Conservation (phyloP, 2,113 vertebrate genomes). For the Austrofundulus limnaeus region DNA sequence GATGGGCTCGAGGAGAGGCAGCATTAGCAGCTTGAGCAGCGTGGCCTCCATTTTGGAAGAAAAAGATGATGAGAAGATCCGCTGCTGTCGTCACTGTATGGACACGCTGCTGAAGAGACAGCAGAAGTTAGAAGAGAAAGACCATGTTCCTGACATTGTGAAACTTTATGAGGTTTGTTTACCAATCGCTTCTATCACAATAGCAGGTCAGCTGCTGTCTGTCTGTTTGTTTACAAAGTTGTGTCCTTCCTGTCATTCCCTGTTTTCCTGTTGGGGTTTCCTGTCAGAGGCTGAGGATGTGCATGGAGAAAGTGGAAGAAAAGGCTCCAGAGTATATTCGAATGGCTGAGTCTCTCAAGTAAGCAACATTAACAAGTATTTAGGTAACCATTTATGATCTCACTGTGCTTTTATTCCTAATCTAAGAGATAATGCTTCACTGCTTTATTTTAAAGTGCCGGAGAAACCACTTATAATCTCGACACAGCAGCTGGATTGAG, state of each 20-base stretch:
- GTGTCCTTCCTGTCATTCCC: conserved; percentile 33
- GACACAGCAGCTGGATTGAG: conserved; percentile 87
- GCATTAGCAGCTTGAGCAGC: conserved; percentile 91
- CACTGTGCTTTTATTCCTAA: background rate
- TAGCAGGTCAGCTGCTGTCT: background rate
- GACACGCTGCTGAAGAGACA: conserved; percentile 89
- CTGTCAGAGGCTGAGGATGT: conserved; percentile 89
- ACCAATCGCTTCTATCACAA: background rate
- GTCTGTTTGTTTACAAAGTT: conserved; percentile 22
- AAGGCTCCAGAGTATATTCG: conserved; percentile 92
- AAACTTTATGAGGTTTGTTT: conserved; percentile 90
- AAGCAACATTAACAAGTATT: conserved; percentile 52
- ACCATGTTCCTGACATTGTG: conserved; percentile 85
- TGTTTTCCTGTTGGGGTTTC: conserved; percentile 31
- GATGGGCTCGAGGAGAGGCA: conserved; percentile 87
- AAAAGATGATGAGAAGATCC: conserved; percentile 92
- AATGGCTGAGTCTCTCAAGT: conserved; percentile 97
- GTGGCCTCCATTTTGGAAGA: conserved; percentile 93
- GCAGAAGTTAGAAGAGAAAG: conserved; percentile 91
- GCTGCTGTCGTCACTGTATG: conserved; percentile 93
- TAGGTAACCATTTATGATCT: background rate
- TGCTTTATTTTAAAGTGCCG: conserved; percentile 78
- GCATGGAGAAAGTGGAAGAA: conserved; percentile 94
- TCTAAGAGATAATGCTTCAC: background rate
- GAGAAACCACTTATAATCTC: conserved; percentile 90